phyloP scores from a whole-genome alignment of 2,797 vertebrate genomes.

The Ispidina picta region DNA sequence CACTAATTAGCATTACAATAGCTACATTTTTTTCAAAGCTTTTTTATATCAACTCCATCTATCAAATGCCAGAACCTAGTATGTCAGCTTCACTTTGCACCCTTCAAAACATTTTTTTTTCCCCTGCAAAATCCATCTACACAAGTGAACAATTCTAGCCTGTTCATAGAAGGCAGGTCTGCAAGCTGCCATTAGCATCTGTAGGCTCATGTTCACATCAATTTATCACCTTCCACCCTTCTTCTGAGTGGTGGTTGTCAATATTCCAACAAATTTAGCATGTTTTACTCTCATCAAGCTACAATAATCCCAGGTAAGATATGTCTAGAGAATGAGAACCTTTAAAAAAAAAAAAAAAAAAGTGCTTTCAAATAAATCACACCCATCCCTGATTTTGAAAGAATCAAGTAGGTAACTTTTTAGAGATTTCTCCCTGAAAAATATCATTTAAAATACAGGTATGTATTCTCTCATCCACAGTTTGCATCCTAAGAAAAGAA shows the following conservation, averaged over 20 bases:
- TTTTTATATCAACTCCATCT: neutral
- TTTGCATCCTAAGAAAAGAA: neutral
- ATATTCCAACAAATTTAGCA: neutral
- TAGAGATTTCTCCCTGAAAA: neutral
- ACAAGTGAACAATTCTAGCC: neutral
- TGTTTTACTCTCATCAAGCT: neutral
- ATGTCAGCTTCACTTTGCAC: neutral
- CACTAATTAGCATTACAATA: constrained; percentile 34
- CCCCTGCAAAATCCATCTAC: neutral
- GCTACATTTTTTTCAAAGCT: neutral
- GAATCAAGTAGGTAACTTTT: neutral
- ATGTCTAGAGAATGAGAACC: neutral
- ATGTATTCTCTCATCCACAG: neutral
- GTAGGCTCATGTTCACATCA: neutral
- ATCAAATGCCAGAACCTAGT: constrained; percentile 21
- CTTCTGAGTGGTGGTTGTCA: neutral
- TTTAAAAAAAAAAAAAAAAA: neutral
- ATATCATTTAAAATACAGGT: neutral
- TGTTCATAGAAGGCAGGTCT: neutral
- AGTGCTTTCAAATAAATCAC: neutral
- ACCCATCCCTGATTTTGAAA: neutral
- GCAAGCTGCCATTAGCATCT: neutral
- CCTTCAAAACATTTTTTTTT: neutral
- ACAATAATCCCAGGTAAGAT: neutral
- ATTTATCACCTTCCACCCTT: neutral